Base-by-base conservation (phyloP, 37 sponge, comb jelly and placozoan genomes). In the Axinella damicornis region DNA sequence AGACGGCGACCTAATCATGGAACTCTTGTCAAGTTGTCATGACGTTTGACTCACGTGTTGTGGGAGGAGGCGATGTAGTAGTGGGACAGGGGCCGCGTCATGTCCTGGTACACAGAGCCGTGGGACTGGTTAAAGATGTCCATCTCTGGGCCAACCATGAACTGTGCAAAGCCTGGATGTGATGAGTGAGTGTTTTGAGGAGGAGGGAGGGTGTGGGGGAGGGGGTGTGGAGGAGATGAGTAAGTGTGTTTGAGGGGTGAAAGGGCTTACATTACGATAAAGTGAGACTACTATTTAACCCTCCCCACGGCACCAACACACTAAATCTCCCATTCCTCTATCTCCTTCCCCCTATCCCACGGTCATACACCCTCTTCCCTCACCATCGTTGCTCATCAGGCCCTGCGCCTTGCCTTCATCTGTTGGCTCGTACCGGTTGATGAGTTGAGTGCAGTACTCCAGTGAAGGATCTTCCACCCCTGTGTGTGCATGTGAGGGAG, bases 61-160 rank as follows among this genome's bases (percentile, higher is more conserved):
- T 97, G 97, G 1, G 95, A 95, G 56, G 95, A 95, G 53, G 89
- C 92, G 21, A 97, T 91, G 77, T 59, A 92, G 75, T 97, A 97
- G 83, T 92, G 85, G 0, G 95, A 92, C 0, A 97, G 82, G 27
- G 97, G 97, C 21, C 73, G 88, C 39, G 78, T 74, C 97, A 97
- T 91, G 77, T 95, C 95, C 59, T 97, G 92, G 60, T 85, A 85
- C 13, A 94, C 81, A 0, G 6, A 28, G 2, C 54, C 16, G 72
- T 85, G 87, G 4, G 77, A 33, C 2, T 40, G 20, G 25, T 81
- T 71, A 65, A 94, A 88, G 15, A 96, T 74, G 57, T 91, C 83
- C 22, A 53, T 81, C 57, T 91, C 96, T 20, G 78, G 80, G 52
- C 91, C 86, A 38, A 93, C 71, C 72, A 96, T 69, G 67, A 86